Conservation (phyloP, 92 coral and sea anemone species). For the Virgularia gustaviana region DNA sequence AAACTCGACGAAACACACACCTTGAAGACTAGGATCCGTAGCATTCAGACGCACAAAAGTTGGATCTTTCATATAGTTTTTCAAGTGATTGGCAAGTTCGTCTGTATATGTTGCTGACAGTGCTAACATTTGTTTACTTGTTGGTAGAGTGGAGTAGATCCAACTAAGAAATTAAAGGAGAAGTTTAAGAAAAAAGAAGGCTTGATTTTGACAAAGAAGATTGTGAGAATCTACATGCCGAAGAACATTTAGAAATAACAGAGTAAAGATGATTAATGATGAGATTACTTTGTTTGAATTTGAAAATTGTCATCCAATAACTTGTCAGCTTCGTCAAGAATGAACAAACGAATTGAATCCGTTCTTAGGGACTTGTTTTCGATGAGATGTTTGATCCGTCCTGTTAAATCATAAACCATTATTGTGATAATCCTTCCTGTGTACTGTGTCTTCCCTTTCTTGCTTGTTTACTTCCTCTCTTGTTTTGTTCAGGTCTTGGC, state of each 20-base stretch:
- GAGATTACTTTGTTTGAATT: constrained; percentile 75
- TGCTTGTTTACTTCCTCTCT: no score
- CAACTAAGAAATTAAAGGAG: constrained; percentile 54
- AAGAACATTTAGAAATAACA: no score
- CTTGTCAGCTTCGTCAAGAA: constrained; percentile 96
- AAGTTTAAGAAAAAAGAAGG: not conserved
- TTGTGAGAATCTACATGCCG: no score
- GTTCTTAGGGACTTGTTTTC: constrained; percentile 76
- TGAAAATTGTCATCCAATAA: constrained; percentile 90
- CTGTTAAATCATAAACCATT: constrained; percentile 23
- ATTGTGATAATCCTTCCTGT: not conserved
- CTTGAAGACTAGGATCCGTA: constrained; percentile 81
- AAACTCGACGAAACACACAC: constrained; percentile 46
- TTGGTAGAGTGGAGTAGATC: constrained; percentile 86
- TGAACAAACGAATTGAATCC: constrained; percentile 76
- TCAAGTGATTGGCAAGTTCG: constrained; percentile 81
- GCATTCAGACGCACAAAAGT: constrained; percentile 96
- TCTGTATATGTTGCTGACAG: constrained; percentile 99
- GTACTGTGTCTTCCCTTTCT: no score
- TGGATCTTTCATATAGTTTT: constrained; percentile 90
- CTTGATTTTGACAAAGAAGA: no score
- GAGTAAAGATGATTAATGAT: no score
- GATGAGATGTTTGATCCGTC: constrained; percentile 83
- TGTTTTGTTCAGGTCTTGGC: no score
- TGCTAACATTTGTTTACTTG: constrained; percentile 92